A percentile compares a stretch with the other conserved stretches of the same genome.
phyloP scores from a whole-genome alignment of 2,113 vertebrate species.

The Hirundichthys speculiger region DNA sequence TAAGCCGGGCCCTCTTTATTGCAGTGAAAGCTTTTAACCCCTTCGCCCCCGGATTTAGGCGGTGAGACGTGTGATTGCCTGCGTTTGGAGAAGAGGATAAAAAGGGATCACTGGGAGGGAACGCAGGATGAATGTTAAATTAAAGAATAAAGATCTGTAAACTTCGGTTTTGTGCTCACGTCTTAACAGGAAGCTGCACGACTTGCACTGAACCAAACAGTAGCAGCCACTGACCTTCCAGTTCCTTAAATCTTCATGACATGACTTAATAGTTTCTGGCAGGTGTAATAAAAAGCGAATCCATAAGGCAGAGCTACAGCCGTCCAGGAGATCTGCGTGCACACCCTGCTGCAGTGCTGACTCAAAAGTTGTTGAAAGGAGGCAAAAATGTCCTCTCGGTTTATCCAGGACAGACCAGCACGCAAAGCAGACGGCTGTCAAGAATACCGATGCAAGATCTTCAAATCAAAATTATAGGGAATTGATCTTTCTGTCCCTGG shows the following conservation, averaged over 20 bases:
- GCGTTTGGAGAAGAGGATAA: slow-evolving; percentile 35
- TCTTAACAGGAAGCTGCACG: no score
- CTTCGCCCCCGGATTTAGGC: slow-evolving; percentile 58
- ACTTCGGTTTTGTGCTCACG: background rate
- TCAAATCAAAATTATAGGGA: background rate
- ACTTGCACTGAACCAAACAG: no score
- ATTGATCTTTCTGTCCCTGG: slow-evolving; percentile 18
- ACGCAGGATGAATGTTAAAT: slow-evolving; percentile 5
- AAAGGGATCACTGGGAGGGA: slow-evolving; percentile 12
- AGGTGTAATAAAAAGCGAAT: slow-evolving; percentile 64
- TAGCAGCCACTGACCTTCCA: slow-evolving; percentile 12
- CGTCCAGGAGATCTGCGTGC: slow-evolving; percentile 32
- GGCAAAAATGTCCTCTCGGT: slow-evolving; percentile 1
- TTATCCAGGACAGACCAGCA: slow-evolving; percentile 12
- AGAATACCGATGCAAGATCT: background rate
- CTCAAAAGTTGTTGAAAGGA: background rate
- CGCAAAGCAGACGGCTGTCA: slow-evolving; percentile 11
- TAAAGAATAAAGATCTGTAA: background rate
- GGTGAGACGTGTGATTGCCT: slow-evolving; percentile 25
- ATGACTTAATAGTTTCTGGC: slow-evolving; percentile 45
- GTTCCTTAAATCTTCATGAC: slow-evolving; percentile 29
- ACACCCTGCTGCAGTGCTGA: slow-evolving; percentile 10
- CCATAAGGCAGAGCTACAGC: slow-evolving; percentile 47
- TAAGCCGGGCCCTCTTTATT: slow-evolving; percentile 75
- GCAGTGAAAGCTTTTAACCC: slow-evolving; percentile 78